phyloP scores from a whole-genome alignment of 2,113 vertebrate genomes.

The Gambusia holbrooki region DNA sequence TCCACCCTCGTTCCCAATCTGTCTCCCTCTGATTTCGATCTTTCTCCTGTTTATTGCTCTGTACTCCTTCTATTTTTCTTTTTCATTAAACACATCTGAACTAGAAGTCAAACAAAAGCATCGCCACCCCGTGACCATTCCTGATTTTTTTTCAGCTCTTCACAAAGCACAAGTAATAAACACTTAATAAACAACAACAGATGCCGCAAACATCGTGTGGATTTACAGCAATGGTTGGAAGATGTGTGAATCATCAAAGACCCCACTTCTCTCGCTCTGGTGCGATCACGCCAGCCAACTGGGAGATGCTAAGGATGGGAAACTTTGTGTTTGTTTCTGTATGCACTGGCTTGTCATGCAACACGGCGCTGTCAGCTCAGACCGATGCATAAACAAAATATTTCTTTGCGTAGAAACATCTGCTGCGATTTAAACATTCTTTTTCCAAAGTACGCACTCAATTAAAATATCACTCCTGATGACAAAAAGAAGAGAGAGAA shows the following conservation, averaged over 20 bases:
- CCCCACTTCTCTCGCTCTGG: constrained; percentile 32
- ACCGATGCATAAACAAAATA: constrained; percentile 62
- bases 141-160: constrained; percentile 21
- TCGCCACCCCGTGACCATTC: constrained; percentile 48
- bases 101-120: constrained; percentile 66
- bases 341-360: constrained; percentile 64
- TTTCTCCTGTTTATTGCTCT: constrained; percentile 37
- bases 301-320: constrained; percentile 63
- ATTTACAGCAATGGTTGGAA: constrained; percentile 54
- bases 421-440: constrained; percentile 63
- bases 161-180: constrained; percentile 19
- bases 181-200: constrained; percentile 68
- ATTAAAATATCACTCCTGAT: constrained; percentile 76
- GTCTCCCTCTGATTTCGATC: constrained; percentile 45
- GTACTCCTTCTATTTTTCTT: constrained; percentile 24
- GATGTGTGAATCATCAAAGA: constrained; percentile 59
- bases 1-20: constrained; percentile 31
- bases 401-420: constrained; percentile 66
- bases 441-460: constrained; percentile 55
- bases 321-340: constrained; percentile 69
- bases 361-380: constrained; percentile 45
- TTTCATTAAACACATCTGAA: constrained; percentile 72
- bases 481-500: constrained; percentile 18
- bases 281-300: constrained; percentile 50
- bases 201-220: constrained; percentile 50